Base-by-base conservation (phyloP, 2,797 vertebrate genomes). In the Phataginus tricuspis region DNA sequence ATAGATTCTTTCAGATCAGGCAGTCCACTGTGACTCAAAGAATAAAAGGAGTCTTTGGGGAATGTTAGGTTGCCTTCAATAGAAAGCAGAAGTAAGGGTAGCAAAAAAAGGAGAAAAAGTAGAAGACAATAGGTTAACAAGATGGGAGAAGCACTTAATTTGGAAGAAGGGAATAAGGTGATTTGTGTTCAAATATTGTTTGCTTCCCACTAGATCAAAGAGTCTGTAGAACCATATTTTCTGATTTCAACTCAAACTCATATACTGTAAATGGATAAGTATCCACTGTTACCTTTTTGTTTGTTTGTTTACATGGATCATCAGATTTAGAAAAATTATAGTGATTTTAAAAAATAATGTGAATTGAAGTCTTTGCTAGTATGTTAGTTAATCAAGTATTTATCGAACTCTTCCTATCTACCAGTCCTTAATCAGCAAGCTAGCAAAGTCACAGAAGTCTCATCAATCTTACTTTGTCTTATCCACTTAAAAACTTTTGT, bases 361-460 rank as follows among this genome's bases (percentile, higher is more conserved):
- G 78, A 94, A 83, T 94, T 85, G 66, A 83, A 69, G 6, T 83
- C 42, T 97, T 97, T 90, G 53, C 45, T 95, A 91, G 29, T 79
- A 90, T 69, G 27, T 75, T 64, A 42, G 23, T 92, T 71, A 86
- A 72, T 80, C 51, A 64, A 69, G 57, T 92, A 59, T 94, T 80
- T 95, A 39, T 86, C 78, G 25, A 92, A 78, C 18, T 66, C 34
- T 89, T 95, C 4, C 59, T 94, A 34, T 39, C 37, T 92, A 18
- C 37, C 31, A 61, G 5, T 45, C 42, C 8, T 37, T 23, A 79
- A 90, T 71, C 13, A 85, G 45, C 51, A 91, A 91, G 12, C 66
- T 89, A 75, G 82, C 77, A 78, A 88, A 91, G 68, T 83, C n/a
- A 51, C 42, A 82, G 78, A 59, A 78, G 63, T 80, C 45, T 92